phyloP scores from a whole-genome alignment of 2,113 vertebrate species.

The Tretioscincus oriximinensis region DNA sequence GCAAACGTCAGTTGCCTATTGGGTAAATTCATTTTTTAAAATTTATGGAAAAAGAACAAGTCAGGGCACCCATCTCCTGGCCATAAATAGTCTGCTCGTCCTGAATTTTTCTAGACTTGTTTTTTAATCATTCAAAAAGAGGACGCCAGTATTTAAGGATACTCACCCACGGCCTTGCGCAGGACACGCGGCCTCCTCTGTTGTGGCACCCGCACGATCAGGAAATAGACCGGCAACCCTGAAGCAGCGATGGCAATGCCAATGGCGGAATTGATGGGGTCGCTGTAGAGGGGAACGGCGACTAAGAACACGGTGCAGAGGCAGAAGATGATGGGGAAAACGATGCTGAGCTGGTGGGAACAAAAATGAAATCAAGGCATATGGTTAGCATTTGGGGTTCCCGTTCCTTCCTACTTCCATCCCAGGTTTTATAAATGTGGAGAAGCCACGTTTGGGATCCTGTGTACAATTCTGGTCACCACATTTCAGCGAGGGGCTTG shows the following conservation, averaged over 20 bases:
- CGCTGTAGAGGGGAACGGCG: conserved; percentile 88
- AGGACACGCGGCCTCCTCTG: conserved; percentile 75
- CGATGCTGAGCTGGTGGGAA: conserved; percentile 76
- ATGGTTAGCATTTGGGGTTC: too few species aligned
- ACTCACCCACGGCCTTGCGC: conserved; percentile 76
- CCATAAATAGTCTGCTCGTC: neutral
- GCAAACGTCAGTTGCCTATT: neutral
- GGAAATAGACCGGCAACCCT: conserved; percentile 86
- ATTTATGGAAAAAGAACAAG: neutral
- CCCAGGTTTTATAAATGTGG: too few species aligned
- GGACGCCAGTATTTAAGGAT: accelerated
- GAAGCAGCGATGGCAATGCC: conserved; percentile 87
- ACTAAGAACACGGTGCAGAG: conserved; percentile 89
- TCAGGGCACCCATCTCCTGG: neutral
- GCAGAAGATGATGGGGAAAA: conserved; percentile 89
- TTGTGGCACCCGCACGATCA: conserved; percentile 79
- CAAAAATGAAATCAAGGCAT: neutral
- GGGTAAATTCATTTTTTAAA: neutral
- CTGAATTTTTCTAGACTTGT: neutral
- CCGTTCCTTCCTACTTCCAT: too few species aligned
- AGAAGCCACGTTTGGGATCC: too few species aligned
- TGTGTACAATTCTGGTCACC: too few species aligned
- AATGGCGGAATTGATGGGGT: conserved; percentile 87
- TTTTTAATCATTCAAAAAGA: neutral
- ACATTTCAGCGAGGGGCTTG: too few species aligned